Percentiles rank a stretch among this genome's conserved stretches.
Conservation (phyloP, 1,140 invertebrate species). For the Aradophagus sp. region DNA sequence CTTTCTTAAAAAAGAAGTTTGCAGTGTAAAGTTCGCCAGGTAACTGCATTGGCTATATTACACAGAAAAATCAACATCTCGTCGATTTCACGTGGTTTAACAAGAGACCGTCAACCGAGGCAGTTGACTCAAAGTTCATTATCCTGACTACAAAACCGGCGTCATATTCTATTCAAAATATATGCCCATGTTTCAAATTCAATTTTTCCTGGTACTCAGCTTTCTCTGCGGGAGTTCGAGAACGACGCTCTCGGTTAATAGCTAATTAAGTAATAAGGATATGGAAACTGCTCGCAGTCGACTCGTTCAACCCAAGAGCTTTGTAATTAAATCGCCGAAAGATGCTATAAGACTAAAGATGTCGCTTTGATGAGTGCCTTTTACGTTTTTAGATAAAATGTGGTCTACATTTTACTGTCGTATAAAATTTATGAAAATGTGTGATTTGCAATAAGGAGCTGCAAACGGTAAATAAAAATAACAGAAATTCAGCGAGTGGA, state of each 20-base stretch:
- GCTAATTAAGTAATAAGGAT: constrained; percentile 58
- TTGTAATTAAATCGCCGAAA: constrained; percentile 50
- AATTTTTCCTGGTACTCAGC: constrained; percentile 25
- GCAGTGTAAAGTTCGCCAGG: too few species aligned
- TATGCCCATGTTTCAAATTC: constrained; percentile 28
- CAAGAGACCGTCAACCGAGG: constrained; percentile 7
- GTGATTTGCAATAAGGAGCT: too few species aligned
- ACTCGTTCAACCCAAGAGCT: constrained; percentile 28
- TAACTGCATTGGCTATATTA: too few species aligned
- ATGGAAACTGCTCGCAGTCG: constrained; percentile 31
- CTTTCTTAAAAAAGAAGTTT: too few species aligned
- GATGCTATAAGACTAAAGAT: constrained; percentile 21
- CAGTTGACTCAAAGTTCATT: constrained; percentile 34
- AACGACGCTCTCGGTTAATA: constrained; percentile 41
- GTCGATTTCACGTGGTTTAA: constrained; percentile 4
- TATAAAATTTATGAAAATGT: too few species aligned
- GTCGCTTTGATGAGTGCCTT: too few species aligned
- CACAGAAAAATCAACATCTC: too few species aligned
- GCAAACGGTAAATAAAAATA: too few species aligned
- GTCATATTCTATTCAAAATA: constrained; percentile 41
- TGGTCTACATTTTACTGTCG: too few species aligned
- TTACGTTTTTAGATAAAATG: too few species aligned
- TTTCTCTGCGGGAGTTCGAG: constrained; percentile 37
- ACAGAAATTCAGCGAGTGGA: too few species aligned
- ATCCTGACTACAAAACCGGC: constrained; percentile 22